phyloP scores from a whole-genome alignment of 2,888 invertebrate genomes.

The Trissoscelio sp. region DNA sequence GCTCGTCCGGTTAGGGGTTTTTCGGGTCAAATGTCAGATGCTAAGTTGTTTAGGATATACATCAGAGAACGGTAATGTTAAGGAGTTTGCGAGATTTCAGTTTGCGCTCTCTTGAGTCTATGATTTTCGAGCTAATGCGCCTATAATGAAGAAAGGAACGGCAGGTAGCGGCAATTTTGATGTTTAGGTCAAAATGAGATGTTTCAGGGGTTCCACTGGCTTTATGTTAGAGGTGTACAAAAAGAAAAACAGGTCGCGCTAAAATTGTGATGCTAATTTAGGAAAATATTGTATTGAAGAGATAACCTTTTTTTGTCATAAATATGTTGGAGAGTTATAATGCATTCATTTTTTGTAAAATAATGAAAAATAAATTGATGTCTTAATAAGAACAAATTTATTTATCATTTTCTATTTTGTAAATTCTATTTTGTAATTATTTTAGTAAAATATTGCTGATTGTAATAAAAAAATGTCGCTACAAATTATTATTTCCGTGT shows the following conservation, averaged over 20 bases:
- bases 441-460: too few species aligned
- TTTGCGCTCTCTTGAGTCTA: background rate
- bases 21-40: too few species aligned
- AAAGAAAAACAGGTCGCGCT: background rate
- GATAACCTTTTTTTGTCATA: background rate
- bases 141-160: background rate
- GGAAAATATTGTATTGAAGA: background rate
- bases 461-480: too few species aligned
- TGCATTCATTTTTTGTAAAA: background rate
- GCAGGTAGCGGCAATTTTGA: conserved; percentile 15
- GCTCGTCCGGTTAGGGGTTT: too few species aligned
- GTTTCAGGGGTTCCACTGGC: background rate
- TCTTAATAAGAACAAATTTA: too few species aligned
- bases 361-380: too few species aligned
- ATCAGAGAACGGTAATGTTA: too few species aligned
- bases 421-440: too few species aligned
- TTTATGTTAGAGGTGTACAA: background rate
- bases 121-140: background rate
- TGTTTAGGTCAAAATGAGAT: conserved; percentile 5
- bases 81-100: background rate
- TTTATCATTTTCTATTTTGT: too few species aligned
- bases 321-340: background rate
- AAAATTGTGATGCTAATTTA: background rate
- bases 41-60: too few species aligned
- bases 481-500: too few species aligned